Percentiles rank a stretch among this genome's conserved stretches.
Evolutionary conservation across 2,113 vertebrate genomes (phyloP).

Genomic region (Cottus gobio): DNA sequence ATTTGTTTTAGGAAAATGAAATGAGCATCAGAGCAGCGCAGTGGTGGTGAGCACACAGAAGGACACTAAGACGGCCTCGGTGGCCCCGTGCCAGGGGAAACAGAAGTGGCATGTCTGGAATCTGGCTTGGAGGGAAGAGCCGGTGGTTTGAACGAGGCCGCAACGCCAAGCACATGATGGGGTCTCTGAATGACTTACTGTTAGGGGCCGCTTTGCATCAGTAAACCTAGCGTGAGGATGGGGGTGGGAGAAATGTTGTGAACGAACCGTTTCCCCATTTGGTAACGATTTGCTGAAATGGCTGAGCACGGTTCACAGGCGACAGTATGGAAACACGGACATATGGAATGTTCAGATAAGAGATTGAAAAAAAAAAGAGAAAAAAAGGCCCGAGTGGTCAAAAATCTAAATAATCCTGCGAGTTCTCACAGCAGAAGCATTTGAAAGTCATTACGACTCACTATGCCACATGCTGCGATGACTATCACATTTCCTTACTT

Average conservation of each 20-base stretch:
- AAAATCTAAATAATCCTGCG: constrained; percentile 63
- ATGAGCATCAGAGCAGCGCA: constrained; percentile 46
- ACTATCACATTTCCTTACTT: constrained; percentile 52
- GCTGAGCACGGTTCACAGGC: constrained; percentile 59
- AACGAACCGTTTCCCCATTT: constrained; percentile 72
- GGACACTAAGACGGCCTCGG: constrained; percentile 66
- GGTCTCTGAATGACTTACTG: constrained; percentile 76
- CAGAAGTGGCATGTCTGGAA: constrained; percentile 78
- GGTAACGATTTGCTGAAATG: constrained; percentile 77
- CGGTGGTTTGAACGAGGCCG: constrained; percentile 66
- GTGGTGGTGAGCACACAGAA: constrained; percentile 60
- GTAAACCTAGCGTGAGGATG: constrained; percentile 10
- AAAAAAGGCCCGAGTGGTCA: constrained; percentile 47
- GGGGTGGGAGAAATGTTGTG: constrained; percentile 31
- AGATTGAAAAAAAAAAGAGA: constrained; percentile 56
- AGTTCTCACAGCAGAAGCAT: constrained; percentile 55
- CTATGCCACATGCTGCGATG: constrained; percentile 48
- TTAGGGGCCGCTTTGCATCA: constrained; percentile 66
- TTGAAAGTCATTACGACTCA: constrained; percentile 60
- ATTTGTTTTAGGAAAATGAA: constrained; percentile 78
- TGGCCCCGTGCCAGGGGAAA: constrained; percentile 75
- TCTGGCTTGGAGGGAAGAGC: constrained; percentile 66
- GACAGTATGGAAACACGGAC: constrained; percentile 62
- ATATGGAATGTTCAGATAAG: constrained; percentile 74
- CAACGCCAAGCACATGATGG: constrained; percentile 70